Conservation (phyloP, 2,888 invertebrate species). For the Drosophila phalerata region DNA sequence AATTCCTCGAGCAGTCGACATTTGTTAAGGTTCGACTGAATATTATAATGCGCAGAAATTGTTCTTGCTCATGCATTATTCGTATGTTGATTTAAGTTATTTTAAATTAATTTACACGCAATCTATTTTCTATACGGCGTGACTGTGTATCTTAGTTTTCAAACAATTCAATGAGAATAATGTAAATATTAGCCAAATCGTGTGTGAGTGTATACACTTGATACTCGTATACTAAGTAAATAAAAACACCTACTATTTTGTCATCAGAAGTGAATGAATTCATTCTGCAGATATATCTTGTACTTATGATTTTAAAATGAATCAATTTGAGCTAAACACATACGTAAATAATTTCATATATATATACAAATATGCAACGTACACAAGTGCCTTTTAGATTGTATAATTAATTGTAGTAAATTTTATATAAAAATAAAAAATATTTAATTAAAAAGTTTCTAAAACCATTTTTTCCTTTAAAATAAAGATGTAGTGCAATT, state of each 20-base stretch:
- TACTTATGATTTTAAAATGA: conserved; percentile 19
- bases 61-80: conserved; percentile 23
- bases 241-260: conserved; percentile 32
- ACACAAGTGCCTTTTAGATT: conserved; percentile 43
- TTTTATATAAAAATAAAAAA: conserved; percentile 10
- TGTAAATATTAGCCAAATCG: conserved; percentile 49
- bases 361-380: not conserved
- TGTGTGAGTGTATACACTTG: conserved; percentile 24
- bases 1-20: conserved; percentile 15
- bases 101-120: conserved; percentile 69
- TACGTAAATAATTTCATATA: not conserved
- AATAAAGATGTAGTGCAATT: not conserved
- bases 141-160: conserved; percentile 39
- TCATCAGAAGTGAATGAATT: conserved; percentile 39
- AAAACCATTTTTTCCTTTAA: not conserved
- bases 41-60: conserved; percentile 19
- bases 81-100: conserved; percentile 59
- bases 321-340: conserved; percentile 8
- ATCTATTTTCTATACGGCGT: conserved; percentile 34
- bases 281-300: conserved; percentile 5
- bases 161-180: conserved; percentile 33
- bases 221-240: conserved; percentile 32
- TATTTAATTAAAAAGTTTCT: not conserved
- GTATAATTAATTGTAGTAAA: conserved; percentile 2
- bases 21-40: conserved; percentile 16